phyloP scores from a whole-genome alignment of 2,113 vertebrate genomes.

The Bagarius yarrelli region DNA sequence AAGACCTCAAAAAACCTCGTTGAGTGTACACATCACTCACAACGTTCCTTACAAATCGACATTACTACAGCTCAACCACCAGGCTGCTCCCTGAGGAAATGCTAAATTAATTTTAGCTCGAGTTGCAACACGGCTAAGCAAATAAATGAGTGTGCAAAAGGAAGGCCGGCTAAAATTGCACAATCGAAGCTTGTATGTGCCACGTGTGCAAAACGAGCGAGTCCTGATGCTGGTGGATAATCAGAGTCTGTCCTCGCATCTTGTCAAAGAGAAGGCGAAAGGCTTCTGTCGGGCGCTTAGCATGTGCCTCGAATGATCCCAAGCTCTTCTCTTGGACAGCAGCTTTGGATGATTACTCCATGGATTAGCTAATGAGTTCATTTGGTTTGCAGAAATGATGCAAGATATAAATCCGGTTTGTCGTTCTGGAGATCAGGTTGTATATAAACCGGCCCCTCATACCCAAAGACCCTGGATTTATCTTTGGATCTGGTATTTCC shows the following conservation, averaged over 20 bases:
- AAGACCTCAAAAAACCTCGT: not conserved
- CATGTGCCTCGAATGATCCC: constrained; percentile 7
- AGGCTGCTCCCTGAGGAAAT: constrained; percentile 23
- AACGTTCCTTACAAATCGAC: constrained; percentile 19
- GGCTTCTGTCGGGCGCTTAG: not conserved
- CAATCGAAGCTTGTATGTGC: constrained; percentile 25
- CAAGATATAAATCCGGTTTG: not conserved
- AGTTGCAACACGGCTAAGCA: constrained; percentile 31
- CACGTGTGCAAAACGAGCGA: not conserved
- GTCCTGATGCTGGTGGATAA: constrained; percentile 22
- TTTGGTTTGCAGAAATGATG: constrained; percentile 1
- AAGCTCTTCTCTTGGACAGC: constrained; percentile 14
- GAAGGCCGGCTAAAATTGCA: constrained; percentile 32
- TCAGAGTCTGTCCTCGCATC: constrained; percentile 2
- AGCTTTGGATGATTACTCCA: not conserved
- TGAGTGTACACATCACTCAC: constrained; percentile 3
- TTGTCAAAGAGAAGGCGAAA: constrained; percentile 21
- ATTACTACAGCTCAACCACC: not conserved
- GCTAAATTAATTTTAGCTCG: constrained; percentile 41
- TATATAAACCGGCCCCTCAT: constrained; percentile 17
- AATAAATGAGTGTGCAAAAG: constrained; percentile 41
- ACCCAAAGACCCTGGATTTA: constrained; percentile 30
- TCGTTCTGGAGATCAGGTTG: constrained; percentile 5
- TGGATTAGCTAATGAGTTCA: not conserved
- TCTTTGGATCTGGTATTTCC: constrained; percentile 44